A percentile compares a stretch with the other conserved stretches of the same genome.
Evolutionary conservation across 2,113 vertebrate genomes (phyloP).

Genomic region (Agelaius phoeniceus): DNA sequence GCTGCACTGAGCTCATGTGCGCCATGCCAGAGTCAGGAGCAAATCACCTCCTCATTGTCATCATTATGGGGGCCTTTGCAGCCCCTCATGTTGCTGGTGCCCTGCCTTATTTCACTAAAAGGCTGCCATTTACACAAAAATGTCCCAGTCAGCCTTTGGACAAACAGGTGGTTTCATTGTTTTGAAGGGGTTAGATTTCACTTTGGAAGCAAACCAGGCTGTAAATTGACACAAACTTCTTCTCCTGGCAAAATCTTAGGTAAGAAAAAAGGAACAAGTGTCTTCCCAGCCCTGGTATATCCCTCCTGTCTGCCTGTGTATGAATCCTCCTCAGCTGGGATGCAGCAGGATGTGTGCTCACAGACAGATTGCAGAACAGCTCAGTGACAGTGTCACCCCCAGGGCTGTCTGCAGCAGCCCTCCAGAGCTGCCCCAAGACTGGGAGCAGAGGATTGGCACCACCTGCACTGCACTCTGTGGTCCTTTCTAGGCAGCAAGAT

Average conservation of each 20-base stretch:
- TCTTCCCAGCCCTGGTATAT: not conserved
- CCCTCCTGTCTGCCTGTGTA: not conserved
- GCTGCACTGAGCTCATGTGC: fast-evolving
- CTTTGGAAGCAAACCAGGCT: not conserved
- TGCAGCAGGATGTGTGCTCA: not conserved
- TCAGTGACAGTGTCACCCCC: not conserved
- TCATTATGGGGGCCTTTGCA: not conserved
- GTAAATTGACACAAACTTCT: not conserved
- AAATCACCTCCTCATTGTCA: not conserved
- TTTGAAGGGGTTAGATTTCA: not conserved
- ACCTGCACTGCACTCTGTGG: not conserved
- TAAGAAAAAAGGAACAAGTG: not conserved
- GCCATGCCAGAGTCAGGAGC: fast-evolving
- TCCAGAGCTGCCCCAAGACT: not conserved
- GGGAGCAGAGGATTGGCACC: not conserved
- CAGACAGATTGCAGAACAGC: not conserved
- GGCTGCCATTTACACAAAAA: not conserved
- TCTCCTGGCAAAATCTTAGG: not conserved
- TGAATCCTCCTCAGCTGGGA: not conserved
- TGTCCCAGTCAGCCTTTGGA: not conserved
- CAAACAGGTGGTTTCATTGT: not conserved
- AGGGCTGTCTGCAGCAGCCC: not conserved
- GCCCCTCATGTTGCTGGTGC: not conserved
- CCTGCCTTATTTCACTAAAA: not conserved
- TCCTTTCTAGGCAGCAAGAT: not conserved